These are phyloP conservation scores for Alcis repandata DNA, from an alignment of 2,888 invertebrate species.

Conservation along the genomic window DNA sequence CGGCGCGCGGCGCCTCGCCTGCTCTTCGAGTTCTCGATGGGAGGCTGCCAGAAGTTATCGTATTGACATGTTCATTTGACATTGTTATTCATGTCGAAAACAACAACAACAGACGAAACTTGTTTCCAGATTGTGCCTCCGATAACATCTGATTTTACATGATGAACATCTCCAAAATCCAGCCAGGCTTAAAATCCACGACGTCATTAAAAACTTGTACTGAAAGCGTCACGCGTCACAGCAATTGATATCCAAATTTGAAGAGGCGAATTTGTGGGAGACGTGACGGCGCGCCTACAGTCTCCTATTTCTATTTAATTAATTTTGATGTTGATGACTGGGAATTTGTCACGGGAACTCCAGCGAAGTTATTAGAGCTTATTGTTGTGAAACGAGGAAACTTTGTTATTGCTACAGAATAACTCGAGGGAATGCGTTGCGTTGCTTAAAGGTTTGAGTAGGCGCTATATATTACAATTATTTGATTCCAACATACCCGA, in stretches of 20 bases:
- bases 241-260: slow-evolving; percentile 3
- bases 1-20: too few relatives aligned
- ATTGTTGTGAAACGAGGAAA: slow-evolving; percentile 20
- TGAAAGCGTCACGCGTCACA: not conserved
- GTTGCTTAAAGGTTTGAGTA: slow-evolving; percentile 5
- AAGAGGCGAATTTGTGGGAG: slow-evolving; percentile 8
- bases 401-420: slow-evolving; percentile 16
- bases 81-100: not conserved
- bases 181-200: not conserved
- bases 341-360: slow-evolving; percentile 16
- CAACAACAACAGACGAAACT: not conserved
- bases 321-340: slow-evolving; percentile 27
- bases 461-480: not conserved
- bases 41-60: too few relatives aligned
- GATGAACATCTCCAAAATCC: not conserved
- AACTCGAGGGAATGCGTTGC: slow-evolving; percentile 9
- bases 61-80: too few relatives aligned
- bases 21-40: too few relatives aligned
- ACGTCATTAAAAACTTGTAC: not conserved
- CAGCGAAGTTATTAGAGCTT: slow-evolving; percentile 23
- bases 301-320: slow-evolving; percentile 30
- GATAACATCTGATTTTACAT: not conserved
- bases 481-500: not conserved
- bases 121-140: too few relatives aligned
- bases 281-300: not conserved